phyloP scores from a whole-genome alignment of 2,113 vertebrate species.

The Macroglossus sobrinus region DNA sequence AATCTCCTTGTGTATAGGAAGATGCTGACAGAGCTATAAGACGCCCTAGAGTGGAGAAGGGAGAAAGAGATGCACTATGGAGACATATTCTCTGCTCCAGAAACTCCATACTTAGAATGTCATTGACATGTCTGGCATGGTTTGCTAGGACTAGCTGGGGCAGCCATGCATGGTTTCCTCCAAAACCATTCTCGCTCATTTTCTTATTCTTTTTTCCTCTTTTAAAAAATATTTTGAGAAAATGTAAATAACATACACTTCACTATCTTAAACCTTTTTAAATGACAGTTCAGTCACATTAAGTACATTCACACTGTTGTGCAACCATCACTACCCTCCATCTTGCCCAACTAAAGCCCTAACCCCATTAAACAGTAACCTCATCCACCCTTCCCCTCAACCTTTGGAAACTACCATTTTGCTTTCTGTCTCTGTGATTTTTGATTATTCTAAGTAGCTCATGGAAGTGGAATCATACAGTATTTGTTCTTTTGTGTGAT shows the following conservation, averaged over 20 bases:
- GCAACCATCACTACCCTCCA: not conserved
- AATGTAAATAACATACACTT: not conserved
- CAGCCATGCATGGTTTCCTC: not conserved
- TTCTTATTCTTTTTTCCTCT: not conserved
- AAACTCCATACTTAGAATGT: no score
- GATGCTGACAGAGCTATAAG: no score
- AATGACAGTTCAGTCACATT: not conserved
- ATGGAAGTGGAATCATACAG: not conserved
- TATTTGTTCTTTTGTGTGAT: not conserved
- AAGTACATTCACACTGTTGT: rapidly evolving
- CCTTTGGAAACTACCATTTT: not conserved
- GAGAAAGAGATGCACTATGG: rapidly evolving
- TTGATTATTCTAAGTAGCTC: not conserved
- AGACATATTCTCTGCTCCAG: not conserved
- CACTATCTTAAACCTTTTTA: not conserved
- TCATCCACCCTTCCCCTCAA: no score
- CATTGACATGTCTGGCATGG: not conserved
- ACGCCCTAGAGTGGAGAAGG: rapidly evolving
- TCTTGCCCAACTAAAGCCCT: not conserved
- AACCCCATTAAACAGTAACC: not conserved
- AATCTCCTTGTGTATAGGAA: not conserved
- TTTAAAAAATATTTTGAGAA: not conserved
- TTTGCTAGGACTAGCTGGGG: no score
- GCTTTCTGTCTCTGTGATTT: not conserved
- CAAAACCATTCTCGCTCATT: not conserved